These are phyloP conservation scores for Pavo muticus DNA, from an alignment of 2,113 vertebrate genomes.

Conservation along the genomic window DNA sequence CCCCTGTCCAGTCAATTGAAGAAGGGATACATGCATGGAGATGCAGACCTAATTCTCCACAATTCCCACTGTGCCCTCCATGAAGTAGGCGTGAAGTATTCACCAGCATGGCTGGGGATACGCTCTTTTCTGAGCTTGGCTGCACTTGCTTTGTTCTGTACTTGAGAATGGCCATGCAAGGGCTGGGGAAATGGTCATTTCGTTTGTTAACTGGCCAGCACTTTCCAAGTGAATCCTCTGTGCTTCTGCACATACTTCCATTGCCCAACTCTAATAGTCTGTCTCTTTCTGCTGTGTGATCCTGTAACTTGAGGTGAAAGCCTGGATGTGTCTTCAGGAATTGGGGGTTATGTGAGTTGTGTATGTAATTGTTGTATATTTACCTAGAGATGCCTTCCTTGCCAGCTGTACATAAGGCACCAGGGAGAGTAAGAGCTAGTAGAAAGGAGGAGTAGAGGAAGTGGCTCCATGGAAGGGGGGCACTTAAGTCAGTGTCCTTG, in stretches of 20 bases:
- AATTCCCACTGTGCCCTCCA: neutral
- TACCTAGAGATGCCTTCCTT: neutral
- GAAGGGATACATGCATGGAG: fast-evolving
- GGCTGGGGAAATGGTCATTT: neutral
- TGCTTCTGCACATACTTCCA: fast-evolving
- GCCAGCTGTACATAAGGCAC: neutral
- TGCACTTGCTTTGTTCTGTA: neutral
- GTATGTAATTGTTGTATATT: neutral
- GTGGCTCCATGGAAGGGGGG: neutral
- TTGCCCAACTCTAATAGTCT: neutral
- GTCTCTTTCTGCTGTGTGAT: neutral
- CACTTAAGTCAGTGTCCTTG: neutral
- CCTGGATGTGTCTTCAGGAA: neutral
- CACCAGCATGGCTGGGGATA: neutral
- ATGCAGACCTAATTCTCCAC: neutral
- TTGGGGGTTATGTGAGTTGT: neutral
- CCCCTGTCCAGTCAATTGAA: neutral
- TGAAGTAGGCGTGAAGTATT: neutral
- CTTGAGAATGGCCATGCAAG: neutral
- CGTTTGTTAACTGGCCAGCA: neutral
- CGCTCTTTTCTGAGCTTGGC: neutral
- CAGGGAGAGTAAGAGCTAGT: neutral
- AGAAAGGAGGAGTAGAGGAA: neutral
- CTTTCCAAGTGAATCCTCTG: neutral
- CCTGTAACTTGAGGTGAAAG: neutral